These are phyloP conservation scores for Elephantulus edwardii DNA, from an alignment of 2,113 vertebrate genomes.

Conservation along the genomic window DNA sequence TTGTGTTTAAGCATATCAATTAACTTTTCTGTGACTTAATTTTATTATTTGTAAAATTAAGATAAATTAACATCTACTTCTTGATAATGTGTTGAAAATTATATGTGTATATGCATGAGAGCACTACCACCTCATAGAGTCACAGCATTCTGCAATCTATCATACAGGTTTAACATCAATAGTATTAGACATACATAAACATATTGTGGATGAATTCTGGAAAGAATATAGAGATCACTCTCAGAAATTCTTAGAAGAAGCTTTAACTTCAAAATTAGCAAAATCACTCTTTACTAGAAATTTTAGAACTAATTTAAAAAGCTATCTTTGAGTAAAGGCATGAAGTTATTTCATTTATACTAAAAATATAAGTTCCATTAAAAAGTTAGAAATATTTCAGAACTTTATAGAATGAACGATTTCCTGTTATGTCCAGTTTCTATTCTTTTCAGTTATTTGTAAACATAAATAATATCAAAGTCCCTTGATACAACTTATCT, in stretches of 20 bases:
- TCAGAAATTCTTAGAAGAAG: background rate
- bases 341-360: too few species aligned
- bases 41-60: background rate
- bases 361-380: background rate
- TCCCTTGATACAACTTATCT: background rate
- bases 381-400: background rate
- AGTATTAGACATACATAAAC: background rate
- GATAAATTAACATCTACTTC: background rate
- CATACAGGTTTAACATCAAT: background rate
- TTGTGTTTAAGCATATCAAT: background rate
- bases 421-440: too few species aligned
- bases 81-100: background rate
- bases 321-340: background rate
- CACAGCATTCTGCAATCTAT: background rate
- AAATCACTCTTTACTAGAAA: background rate
- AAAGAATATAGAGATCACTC: background rate
- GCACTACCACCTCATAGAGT: background rate
- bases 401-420: background rate
- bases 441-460: background rate
- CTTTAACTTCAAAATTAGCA: slow-evolving; percentile 21
- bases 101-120: background rate
- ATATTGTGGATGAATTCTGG: background rate
- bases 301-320: background rate
- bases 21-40: background rate
- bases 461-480: background rate